Percentiles rank a stretch among this genome's conserved stretches.
Evolutionary conservation across 2,113 vertebrate genomes (phyloP).

Genomic region (Apodemus sylvaticus): DNA sequence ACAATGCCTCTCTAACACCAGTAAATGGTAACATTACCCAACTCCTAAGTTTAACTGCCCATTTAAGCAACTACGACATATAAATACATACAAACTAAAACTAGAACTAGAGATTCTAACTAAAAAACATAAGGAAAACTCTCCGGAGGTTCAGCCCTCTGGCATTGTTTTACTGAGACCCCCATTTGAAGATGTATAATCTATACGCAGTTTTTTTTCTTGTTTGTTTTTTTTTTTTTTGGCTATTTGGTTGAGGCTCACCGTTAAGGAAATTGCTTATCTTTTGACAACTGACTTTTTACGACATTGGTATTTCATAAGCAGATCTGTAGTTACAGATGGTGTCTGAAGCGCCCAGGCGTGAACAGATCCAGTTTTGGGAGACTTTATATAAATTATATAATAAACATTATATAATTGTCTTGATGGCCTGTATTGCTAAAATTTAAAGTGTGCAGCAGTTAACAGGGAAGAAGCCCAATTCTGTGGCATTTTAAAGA

Average conservation of each 20-base stretch:
- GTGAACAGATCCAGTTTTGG: conserved; percentile 23
- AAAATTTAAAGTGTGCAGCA: not conserved
- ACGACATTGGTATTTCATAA: not conserved
- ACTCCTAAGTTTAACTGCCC: not conserved
- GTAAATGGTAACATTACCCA: not conserved
- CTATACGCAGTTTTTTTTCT: too few relatives aligned
- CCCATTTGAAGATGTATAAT: not conserved
- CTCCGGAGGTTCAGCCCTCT: not conserved
- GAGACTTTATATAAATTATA: not conserved
- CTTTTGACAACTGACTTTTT: not conserved
- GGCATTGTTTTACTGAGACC: not conserved
- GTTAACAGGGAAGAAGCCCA: not conserved
- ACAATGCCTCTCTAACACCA: too few relatives aligned
- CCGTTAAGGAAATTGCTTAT: not conserved
- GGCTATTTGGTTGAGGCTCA: not conserved
- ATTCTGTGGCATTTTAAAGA: not conserved
- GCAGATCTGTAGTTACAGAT: not conserved
- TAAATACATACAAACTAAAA: not conserved
- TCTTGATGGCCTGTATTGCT: not conserved
- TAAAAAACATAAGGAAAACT: not conserved
- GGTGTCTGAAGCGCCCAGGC: not conserved
- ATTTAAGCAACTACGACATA: not conserved
- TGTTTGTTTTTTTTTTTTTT: too few relatives aligned
- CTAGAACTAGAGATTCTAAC: not conserved
- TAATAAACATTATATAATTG: not conserved